These are phyloP conservation scores for Apocheima hispidaria DNA, from an alignment of 2,888 invertebrate species.

Conservation along the genomic window DNA sequence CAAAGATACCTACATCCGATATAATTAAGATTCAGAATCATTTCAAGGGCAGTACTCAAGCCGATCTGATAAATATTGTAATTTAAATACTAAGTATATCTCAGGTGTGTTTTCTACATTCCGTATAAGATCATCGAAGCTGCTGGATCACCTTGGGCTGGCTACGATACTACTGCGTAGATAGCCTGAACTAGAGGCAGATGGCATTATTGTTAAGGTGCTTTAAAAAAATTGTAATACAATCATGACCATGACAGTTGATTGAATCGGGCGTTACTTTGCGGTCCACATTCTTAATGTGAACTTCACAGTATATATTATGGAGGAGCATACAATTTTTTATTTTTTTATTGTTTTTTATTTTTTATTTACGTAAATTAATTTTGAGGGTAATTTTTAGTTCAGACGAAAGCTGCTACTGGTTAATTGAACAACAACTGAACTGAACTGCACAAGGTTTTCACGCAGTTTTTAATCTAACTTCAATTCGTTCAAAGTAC, in stretches of 20 bases:
- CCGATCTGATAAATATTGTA: constrained; percentile 22
- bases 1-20: constrained; percentile 11
- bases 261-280: too few relatives aligned
- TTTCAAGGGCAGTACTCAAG: constrained; percentile 25
- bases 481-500: neutral
- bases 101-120: constrained; percentile 30
- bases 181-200: neutral
- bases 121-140: constrained; percentile 34
- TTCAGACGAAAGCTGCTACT: too few relatives aligned
- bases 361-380: too few relatives aligned
- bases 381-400: too few relatives aligned
- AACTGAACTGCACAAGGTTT: too few relatives aligned
- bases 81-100: constrained; percentile 1
- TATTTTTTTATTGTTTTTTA: too few relatives aligned
- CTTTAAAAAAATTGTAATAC: too few relatives aligned
- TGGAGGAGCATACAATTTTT: too few relatives aligned
- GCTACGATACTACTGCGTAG: constrained; percentile 17
- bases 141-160: constrained; percentile 36
- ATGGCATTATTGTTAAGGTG: neutral
- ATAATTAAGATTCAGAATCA: constrained; percentile 19
- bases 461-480: neutral
- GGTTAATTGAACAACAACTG: too few relatives aligned
- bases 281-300: too few relatives aligned
- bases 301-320: too few relatives aligned
- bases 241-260: too few relatives aligned